Percentiles rank a stretch among this genome's conserved stretches.
phyloP scores from a whole-genome alignment of 2,113 vertebrate genomes.

The Eulacestoma nigropectus region DNA sequence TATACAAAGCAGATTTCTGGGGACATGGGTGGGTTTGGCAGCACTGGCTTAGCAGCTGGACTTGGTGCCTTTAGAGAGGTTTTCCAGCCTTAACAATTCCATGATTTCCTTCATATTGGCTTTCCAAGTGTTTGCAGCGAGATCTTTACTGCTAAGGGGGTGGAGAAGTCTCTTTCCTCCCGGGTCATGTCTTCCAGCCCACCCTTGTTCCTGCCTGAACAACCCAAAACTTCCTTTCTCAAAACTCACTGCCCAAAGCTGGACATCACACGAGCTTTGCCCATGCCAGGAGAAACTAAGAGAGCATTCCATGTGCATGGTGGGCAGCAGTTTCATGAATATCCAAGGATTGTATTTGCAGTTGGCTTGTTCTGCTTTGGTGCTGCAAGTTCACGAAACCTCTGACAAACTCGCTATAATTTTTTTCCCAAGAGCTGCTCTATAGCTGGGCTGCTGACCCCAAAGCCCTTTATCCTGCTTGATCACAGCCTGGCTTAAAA shows the following conservation, averaged over 20 bases:
- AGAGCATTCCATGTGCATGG: fast-evolving
- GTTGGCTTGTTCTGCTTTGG: neutral
- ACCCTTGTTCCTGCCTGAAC: neutral
- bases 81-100: neutral
- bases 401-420: neutral
- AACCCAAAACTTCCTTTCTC: neutral
- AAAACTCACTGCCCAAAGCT: neutral
- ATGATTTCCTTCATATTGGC: neutral
- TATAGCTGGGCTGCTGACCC: neutral
- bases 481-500: neutral
- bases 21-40: neutral
- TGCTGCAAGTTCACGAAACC: fast-evolving
- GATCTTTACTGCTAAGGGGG: neutral
- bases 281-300: neutral
- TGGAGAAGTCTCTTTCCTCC: neutral
- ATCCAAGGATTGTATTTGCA: fast-evolving
- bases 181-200: neutral
- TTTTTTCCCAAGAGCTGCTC: neutral
- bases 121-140: fast-evolving
- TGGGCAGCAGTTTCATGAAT: neutral
- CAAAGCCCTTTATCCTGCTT: neutral
- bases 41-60: neutral
- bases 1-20: neutral
- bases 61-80: neutral
- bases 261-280: neutral